Evolutionary conservation across 2,888 invertebrate species (phyloP).

Genomic region (Machimus rusticus): DNA sequence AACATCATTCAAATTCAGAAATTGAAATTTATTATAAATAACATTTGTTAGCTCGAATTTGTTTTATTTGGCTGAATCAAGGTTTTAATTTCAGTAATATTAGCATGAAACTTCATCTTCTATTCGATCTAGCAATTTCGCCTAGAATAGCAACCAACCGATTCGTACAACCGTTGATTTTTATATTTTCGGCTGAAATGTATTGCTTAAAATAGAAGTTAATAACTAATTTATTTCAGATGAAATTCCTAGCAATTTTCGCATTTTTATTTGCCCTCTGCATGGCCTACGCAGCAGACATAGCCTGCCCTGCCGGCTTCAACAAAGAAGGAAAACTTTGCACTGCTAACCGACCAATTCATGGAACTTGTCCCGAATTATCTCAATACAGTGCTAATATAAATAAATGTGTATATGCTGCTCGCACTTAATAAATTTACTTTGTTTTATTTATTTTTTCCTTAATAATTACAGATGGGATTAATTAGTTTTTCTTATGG

Average conservation of each 20-base stretch:
- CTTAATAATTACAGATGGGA: no score
- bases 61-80: no score
- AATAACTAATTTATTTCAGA: constrained; percentile 38
- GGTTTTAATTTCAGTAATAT: no score
- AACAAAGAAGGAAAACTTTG: constrained; percentile 50
- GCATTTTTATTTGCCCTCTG: constrained; percentile 52
- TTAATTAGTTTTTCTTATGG: no score
- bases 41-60: no score
- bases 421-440: neutral
- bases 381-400: constrained; percentile 53
- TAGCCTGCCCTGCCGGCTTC: constrained; percentile 53
- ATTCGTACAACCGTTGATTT: neutral
- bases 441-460: neutral
- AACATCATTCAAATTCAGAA: no score
- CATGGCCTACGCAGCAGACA: constrained; percentile 53
- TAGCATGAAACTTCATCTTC: no score
- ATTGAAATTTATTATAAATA: no score
- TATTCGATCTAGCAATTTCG: neutral
- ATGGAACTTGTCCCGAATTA: constrained; percentile 55
- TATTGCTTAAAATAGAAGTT: neutral
- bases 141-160: no score
- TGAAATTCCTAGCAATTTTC: constrained; percentile 56
- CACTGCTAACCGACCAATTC: constrained; percentile 54
- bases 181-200: neutral
- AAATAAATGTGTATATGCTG: constrained; percentile 55